Conservation (phyloP, 2,888 invertebrate species). For the Tachina lurida region DNA sequence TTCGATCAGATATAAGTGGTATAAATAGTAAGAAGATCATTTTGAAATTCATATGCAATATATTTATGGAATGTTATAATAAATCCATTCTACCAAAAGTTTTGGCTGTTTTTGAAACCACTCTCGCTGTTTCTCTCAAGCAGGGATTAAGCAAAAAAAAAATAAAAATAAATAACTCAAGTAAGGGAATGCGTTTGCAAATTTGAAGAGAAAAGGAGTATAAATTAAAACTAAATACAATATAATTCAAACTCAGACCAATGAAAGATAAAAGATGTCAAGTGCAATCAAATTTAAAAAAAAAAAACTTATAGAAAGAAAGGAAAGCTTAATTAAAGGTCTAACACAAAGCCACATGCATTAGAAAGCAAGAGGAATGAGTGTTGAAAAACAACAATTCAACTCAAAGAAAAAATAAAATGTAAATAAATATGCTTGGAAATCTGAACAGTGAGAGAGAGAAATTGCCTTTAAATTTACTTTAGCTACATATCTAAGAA, state of each 20-base stretch:
- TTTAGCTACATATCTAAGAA: neutral
- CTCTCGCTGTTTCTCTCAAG: neutral
- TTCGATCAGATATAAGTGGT: too few relatives aligned
- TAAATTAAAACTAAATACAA: conserved; percentile 10
- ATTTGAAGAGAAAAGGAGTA: neutral
- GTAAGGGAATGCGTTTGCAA: neutral
- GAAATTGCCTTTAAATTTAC: neutral
- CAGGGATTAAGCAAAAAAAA: neutral
- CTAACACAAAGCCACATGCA: conserved; percentile 21
- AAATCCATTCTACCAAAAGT: too few relatives aligned
- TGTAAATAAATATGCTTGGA: neutral
- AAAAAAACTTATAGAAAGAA: neutral
- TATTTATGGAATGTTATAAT: too few relatives aligned
- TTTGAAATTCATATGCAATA: too few relatives aligned
- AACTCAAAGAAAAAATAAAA: neutral
- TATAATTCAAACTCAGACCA: conserved; percentile 36
- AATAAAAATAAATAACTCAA: neutral
- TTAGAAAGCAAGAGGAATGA: neutral
- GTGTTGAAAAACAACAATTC: neutral
- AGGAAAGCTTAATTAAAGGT: conserved; percentile 31
- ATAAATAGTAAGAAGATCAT: too few relatives aligned
- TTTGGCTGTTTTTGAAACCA: neutral
- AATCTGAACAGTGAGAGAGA: neutral
- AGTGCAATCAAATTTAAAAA: neutral
- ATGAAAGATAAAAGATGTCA: conserved; percentile 11